Base-by-base conservation (phyloP, 2,797 vertebrate genomes). In the Peromyscus eremicus region DNA sequence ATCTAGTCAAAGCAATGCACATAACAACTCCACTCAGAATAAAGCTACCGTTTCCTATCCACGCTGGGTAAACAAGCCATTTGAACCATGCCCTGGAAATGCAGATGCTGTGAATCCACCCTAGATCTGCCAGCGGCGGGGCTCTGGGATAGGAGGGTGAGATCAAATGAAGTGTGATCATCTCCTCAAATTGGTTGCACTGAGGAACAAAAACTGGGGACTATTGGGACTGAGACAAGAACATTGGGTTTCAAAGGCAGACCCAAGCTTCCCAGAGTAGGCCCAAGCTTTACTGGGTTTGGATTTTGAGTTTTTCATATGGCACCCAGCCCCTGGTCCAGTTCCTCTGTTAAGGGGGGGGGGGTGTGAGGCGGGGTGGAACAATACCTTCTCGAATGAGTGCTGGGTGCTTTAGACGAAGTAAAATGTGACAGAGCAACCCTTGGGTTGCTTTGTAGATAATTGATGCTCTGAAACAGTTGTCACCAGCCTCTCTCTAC, bases 391-490 rank as follows among this genome's bases (percentile, higher is more conserved):
- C 34, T 95, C 73, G 77, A 29, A 37, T 64, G 46, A 75, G 71
- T 34, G 27, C 52, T 88, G 25, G 40, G 5, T 37, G n/a, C 75
- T 87, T 94, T 79, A 68, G 90, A 77, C 43, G 25, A 94, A 94
- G 81, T 81, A 64, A 84, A 93, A 52, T 55, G 32, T 66, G 66
- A 25, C 62, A 92, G 49, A 91, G 21, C n/a, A 70, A 49, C 17
- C 32, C 23, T 83, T 14, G 60, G 2, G 46, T 34, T 37, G 32
- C 68, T 64, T 84, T 93, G 25, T 64, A 92, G 85, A 46, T 87
- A 82, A 88, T 3, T 92, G 57, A 82, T 85, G 49, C 49, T 70
- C 89, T 92, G 37, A 84, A 84, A 75, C 8, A 71, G n/a, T 94
- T 87, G 71, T 77, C 52, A 77, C 46, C 25, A 66, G 13, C 84